phyloP scores from a whole-genome alignment of 2,888 invertebrate species.

The Adela reaumurella region DNA sequence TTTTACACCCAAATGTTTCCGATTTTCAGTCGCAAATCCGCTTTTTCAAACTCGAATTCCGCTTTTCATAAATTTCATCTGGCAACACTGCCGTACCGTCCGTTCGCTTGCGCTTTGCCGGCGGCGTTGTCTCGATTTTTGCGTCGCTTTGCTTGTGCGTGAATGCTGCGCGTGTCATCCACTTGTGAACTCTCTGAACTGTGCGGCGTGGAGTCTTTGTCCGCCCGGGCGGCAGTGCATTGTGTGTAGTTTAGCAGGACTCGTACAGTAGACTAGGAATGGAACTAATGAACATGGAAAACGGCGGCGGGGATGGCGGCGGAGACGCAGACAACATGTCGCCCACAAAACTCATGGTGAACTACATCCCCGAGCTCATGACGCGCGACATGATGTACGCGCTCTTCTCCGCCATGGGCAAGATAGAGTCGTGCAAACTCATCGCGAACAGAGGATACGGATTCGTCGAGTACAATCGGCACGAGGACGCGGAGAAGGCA shows the following conservation, averaged over 20 bases:
- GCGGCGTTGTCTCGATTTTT: constrained; percentile 5
- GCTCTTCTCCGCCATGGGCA: constrained; percentile 52
- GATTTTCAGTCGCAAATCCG: no score
- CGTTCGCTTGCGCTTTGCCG: constrained; percentile 9
- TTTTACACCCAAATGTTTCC: no score
- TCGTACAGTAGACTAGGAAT: constrained; percentile 20
- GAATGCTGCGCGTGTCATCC: neutral
- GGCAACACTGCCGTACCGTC: constrained; percentile 10
- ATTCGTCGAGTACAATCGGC: constrained; percentile 49
- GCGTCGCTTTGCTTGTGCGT: neutral
- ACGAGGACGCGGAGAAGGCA: constrained; percentile 55
- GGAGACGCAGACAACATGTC: constrained; percentile 50
- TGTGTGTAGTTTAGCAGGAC: neutral
- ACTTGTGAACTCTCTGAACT: neutral
- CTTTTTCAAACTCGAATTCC: no score
- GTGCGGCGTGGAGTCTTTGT: neutral
- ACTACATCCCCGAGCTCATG: constrained; percentile 54
- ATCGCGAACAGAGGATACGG: constrained; percentile 52
- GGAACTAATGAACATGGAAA: constrained; percentile 51
- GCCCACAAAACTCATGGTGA: constrained; percentile 56
- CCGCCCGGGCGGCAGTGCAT: neutral
- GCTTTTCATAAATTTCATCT: no score
- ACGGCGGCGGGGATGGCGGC: constrained; percentile 56
- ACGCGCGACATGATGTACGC: constrained; percentile 56
- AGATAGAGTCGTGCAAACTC: constrained; percentile 50